Percentiles rank a stretch among this genome's conserved stretches.
Conservation (phyloP, 1,140 invertebrate species). For the Plutomurus gul region DNA sequence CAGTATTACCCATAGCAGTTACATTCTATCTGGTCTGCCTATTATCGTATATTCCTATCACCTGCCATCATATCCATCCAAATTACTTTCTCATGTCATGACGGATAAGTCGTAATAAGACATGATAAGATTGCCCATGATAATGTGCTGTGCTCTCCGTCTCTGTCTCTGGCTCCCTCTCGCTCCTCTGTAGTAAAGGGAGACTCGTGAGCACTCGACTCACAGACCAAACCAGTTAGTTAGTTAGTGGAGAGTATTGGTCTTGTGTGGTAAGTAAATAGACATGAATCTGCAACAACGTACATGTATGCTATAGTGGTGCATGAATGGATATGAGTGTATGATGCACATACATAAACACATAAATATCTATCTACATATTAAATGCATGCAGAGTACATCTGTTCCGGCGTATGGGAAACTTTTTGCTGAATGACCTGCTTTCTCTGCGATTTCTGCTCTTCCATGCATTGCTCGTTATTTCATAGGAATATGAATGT, state of each 20-base stretch:
- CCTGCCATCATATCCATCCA: constrained; percentile 11
- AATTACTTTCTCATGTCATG: constrained; percentile 27
- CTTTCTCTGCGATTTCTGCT: neutral
- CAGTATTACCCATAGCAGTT: neutral
- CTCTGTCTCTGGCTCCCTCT: too few relatives aligned
- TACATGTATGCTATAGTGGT: too few relatives aligned
- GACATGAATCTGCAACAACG: too few relatives aligned
- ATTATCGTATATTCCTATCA: constrained; percentile 10
- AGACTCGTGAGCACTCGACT: too few relatives aligned
- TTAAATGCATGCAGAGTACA: neutral
- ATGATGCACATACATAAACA: too few relatives aligned
- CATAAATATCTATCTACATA: too few relatives aligned
- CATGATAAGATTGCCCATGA: neutral
- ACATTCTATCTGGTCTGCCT: neutral
- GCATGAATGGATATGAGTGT: too few relatives aligned
- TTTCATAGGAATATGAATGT: neutral
- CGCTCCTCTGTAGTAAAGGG: too few relatives aligned
- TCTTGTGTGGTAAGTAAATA: too few relatives aligned
- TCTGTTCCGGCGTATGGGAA: neutral
- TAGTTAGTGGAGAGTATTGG: too few relatives aligned
- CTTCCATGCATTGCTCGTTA: neutral
- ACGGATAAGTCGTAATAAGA: constrained; percentile 10
- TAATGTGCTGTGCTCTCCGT: neutral
- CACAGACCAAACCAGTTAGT: too few relatives aligned
- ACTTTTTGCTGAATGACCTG: neutral